phyloP scores from a whole-genome alignment of 2,113 vertebrate species.

The Anoplopoma fimbria region DNA sequence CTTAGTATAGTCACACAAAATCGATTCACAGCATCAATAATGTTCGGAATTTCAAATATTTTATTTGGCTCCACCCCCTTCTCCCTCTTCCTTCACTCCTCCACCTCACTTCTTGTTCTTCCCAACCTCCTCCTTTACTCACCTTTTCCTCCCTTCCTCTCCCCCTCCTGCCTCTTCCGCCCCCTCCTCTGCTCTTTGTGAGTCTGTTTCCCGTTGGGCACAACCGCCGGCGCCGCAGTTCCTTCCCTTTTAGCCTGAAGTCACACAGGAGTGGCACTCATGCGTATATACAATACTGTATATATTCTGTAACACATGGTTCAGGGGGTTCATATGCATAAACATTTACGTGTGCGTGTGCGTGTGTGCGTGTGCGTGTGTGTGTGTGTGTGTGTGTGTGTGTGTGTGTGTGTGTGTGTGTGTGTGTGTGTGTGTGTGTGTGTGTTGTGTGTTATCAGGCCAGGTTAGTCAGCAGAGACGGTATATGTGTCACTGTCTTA shows the following conservation, averaged over 20 bases:
- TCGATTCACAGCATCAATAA: slow-evolving; percentile 5
- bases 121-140: slow-evolving; percentile 23
- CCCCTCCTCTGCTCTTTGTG: slow-evolving; percentile 70
- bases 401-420: slow-evolving; percentile 12
- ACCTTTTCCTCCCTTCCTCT: slow-evolving; percentile 9
- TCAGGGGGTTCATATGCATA: background rate
- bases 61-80: background rate
- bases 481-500: slow-evolving; percentile 25
- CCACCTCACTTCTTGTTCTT: slow-evolving; percentile 6
- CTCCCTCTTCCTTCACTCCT: background rate
- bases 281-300: slow-evolving; percentile 6
- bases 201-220: slow-evolving; percentile 74
- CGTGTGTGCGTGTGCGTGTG: slow-evolving; percentile 7
- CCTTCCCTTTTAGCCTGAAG: slow-evolving; percentile 71
- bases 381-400: slow-evolving; percentile 13
- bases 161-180: slow-evolving; percentile 38
- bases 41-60: slow-evolving; percentile 11
- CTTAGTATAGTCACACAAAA: background rate
- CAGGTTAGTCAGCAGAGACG: slow-evolving; percentile 39
- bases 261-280: slow-evolving; percentile 63
- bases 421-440: slow-evolving; percentile 9
- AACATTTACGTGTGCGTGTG: slow-evolving; percentile 7
- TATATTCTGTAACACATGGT: background rate
- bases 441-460: background rate
- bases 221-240: slow-evolving; percentile 76